Conservation (phyloP, 2,797 vertebrate species). For the Enteromius unitaeniatus region DNA sequence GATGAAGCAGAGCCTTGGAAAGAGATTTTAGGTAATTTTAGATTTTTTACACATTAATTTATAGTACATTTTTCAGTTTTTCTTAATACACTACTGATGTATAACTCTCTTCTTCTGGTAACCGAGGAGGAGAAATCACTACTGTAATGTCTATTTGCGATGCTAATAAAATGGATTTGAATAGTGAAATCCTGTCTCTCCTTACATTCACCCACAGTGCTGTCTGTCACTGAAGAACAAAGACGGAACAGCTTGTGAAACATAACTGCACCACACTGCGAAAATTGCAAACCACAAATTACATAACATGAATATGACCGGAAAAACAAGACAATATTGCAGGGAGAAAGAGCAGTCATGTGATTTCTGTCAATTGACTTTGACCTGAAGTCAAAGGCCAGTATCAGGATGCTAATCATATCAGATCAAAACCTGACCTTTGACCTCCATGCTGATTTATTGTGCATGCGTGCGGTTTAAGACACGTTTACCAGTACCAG, state of each 20-base stretch:
- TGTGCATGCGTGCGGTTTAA: background rate
- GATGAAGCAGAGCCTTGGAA: background rate
- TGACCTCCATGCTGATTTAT: background rate
- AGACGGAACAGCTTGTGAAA: background rate
- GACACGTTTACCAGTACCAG: background rate
- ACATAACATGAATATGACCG: background rate
- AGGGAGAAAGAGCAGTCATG: background rate
- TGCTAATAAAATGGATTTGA: slow-evolving; percentile 75
- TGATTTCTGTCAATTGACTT: background rate
- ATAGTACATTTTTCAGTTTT: background rate
- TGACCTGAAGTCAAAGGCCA: slow-evolving; percentile 8
- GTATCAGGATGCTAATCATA: background rate
- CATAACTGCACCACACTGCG: background rate
- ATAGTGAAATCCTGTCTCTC: slow-evolving; percentile 55
- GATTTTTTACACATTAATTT: background rate
- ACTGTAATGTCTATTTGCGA: slow-evolving; percentile 65
- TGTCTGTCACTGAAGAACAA: background rate
- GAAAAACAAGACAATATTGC: background rate
- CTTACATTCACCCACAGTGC: slow-evolving; percentile 44
- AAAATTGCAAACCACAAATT: background rate
- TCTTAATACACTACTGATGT: slow-evolving; percentile 49
- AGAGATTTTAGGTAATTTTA: background rate
- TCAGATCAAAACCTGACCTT: background rate
- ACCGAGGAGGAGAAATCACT: slow-evolving; percentile 49
- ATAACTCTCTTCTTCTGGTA: slow-evolving; percentile 37